Percentiles rank a stretch among this genome's conserved stretches.
These are phyloP conservation scores for Ips typographus DNA, from an alignment of 1,140 invertebrate species.

Conservation along the genomic window DNA sequence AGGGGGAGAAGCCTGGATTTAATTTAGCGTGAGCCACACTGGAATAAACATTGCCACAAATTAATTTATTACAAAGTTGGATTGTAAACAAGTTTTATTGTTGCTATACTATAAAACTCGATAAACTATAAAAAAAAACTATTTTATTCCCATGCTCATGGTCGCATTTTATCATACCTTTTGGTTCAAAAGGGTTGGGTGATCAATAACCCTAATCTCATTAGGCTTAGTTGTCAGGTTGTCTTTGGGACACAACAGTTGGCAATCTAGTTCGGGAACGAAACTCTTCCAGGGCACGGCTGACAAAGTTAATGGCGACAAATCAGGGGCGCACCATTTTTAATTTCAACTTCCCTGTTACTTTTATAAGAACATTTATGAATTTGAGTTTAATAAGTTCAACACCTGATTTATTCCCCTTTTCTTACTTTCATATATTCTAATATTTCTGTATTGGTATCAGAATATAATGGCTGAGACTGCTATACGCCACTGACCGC, in stretches of 20 bases:
- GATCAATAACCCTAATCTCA: conserved; percentile 43
- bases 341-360: neutral
- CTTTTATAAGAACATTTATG: neutral
- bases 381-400: too few species aligned
- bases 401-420: neutral
- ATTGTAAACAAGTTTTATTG: too few species aligned
- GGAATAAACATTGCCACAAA: conserved; percentile 1
- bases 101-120: too few species aligned
- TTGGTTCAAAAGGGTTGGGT: conserved; percentile 14
- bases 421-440: neutral
- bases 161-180: too few species aligned
- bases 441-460: neutral
- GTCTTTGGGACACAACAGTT: conserved; percentile 32
- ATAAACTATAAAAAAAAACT: too few species aligned
- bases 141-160: too few species aligned
- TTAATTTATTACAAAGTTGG: conserved; percentile 5
- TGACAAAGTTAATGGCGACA: neutral
- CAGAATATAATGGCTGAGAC: neutral
- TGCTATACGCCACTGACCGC: conserved; percentile 19
- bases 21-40: conserved; percentile 7
- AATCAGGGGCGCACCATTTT: conserved; percentile 3
- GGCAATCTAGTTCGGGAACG: conserved; percentile 31
- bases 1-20: conserved; percentile 7
- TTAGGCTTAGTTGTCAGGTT: conserved; percentile 41
- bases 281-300: conserved; percentile 15